Evolutionary conservation across 2,888 invertebrate species (phyloP).

Genomic region (Diarsia dahlii): DNA sequence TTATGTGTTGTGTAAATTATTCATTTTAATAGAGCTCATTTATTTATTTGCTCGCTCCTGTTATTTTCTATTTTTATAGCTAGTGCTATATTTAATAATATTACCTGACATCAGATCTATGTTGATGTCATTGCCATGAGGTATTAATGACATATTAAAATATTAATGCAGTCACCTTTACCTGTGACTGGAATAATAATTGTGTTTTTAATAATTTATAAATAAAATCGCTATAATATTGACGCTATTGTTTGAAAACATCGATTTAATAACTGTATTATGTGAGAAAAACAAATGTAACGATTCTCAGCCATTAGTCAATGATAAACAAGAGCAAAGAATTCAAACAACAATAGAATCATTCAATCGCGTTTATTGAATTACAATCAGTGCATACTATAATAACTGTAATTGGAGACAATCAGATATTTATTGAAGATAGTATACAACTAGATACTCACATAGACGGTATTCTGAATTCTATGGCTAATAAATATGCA

Average conservation of each 20-base stretch:
- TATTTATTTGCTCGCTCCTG: background rate
- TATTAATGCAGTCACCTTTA: background rate
- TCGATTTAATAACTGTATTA: background rate
- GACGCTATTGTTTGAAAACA: background rate
- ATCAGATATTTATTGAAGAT: slow-evolving; percentile 21
- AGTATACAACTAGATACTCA: background rate
- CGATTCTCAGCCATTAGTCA: slow-evolving; percentile 10
- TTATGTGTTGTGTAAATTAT: no score
- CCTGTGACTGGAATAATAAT: background rate
- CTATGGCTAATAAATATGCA: background rate
- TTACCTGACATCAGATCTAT: background rate
- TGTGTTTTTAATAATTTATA: background rate
- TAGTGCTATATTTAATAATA: background rate
- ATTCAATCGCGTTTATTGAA: slow-evolving; percentile 45
- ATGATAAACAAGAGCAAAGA: slow-evolving; percentile 13
- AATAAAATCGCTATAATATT: background rate
- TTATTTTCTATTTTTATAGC: background rate
- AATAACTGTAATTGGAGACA: slow-evolving; percentile 21
- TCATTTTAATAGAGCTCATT: background rate
- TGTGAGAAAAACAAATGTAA: slow-evolving; percentile 6
- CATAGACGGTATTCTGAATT: background rate
- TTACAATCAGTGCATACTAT: slow-evolving; percentile 24
- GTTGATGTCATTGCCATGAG: background rate
- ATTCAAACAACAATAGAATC: slow-evolving; percentile 49
- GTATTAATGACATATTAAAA: background rate